Evolutionary conservation across 2,797 vertebrate genomes (phyloP), one percentile per base, ranked within the genome.

Genomic region (Telmatherina bonti): DNA sequence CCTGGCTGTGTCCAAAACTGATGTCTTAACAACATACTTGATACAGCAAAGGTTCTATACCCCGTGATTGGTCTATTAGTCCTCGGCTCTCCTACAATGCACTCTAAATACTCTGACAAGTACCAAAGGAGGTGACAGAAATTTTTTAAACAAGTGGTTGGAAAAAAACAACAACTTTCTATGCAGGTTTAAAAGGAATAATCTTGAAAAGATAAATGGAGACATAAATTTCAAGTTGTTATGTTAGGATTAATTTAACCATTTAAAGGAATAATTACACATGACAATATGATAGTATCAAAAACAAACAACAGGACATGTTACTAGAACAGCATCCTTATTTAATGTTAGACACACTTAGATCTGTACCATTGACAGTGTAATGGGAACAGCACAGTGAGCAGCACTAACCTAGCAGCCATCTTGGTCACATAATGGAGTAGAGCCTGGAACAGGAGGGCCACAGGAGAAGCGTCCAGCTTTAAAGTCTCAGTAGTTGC

Each of bases 401-500:
- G 5, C 62, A 35, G 22, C 57, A 70, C 86, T 45, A 75, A 98
- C 97, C 97, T 96, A 22, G 96, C 93, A 29, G 92, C 91, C 94
- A 95, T 96, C 91, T 97, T 99, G 60, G 86, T 88, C 38, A 88
- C 91, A 85, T 94, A 99, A 69, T 99, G 97, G 20, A 97, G 90
- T 73, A 99, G 91, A 1, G 96, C 96, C 93, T 98, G 98, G 51
- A 98, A 89, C 20, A 99, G 95, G 43, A 91, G 53, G 36, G 96
- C 96, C 80, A 97, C 45, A 0, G 97, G 96, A 49, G 93, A 97
- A 7, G 93, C 89, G 65, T 90, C 93, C 83, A 98, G 93, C 83
- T 99, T 99, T 88, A 97, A 78, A 66, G 93, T 96, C 91, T 99
- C 97, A 36, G 93, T 75, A 59, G 96, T 97, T 69, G 98, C 98